Conservation (phyloP, 2,797 vertebrate genomes). For the Danio aesculapii region DNA sequence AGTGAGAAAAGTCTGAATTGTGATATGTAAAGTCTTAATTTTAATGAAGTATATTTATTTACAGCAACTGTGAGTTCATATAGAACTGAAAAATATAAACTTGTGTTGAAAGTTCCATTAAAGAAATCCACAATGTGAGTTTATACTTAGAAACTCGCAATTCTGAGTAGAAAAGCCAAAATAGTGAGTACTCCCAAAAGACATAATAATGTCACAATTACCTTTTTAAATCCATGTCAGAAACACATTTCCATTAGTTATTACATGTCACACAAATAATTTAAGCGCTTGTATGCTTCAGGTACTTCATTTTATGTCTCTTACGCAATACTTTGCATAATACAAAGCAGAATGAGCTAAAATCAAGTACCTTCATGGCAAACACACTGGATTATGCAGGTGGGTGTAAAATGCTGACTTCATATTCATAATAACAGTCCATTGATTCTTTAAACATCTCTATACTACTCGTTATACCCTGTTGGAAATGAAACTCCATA, state of each 20-base stretch:
- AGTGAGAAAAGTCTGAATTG: no score
- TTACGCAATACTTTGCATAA: background rate
- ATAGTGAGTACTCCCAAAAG: no score
- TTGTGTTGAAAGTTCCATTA: no score
- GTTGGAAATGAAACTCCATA: slow-evolving; percentile 41
- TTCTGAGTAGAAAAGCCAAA: no score
- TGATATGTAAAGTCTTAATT: no score
- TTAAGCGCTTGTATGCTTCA: slow-evolving; percentile 48
- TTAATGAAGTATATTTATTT: no score
- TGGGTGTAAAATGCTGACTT: slow-evolving; percentile 16
- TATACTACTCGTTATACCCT: slow-evolving; percentile 22
- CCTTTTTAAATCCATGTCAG: background rate
- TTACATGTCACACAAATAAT: background rate
- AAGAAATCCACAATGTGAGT: no score
- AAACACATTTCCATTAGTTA: background rate
- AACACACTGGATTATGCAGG: slow-evolving; percentile 16
- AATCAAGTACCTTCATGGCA: background rate
- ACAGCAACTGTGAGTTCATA: no score
- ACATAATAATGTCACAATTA: no score
- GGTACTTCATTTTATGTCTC: slow-evolving; percentile 23
- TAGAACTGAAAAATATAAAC: no score
- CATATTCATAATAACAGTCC: slow-evolving; percentile 36
- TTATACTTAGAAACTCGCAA: no score
- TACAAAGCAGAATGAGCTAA: background rate
- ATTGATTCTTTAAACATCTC: background rate